Base-by-base conservation (phyloP, 2,888 invertebrate species). In the Aplocera efformata region DNA sequence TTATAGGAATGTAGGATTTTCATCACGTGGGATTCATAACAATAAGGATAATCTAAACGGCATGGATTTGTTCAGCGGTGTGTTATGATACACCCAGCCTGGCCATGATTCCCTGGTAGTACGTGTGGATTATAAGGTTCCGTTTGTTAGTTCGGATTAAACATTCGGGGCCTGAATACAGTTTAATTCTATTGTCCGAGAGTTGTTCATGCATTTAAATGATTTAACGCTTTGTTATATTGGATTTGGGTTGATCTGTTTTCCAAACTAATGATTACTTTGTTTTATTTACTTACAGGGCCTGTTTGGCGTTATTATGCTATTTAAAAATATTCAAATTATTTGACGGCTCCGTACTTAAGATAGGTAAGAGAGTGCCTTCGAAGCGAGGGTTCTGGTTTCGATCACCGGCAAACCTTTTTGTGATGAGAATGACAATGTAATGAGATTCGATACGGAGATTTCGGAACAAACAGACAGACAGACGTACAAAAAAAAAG, bases 21-120 rank as follows among this genome's bases (percentile, higher is more conserved):
- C 42, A 38, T 48, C 41, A 42, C 36, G 49, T 61, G 55, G 56
- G 63, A 45, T 48, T 45, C 67, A 70, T 75, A 73, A 69, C 72
- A 72, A 74, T 73, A 71, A 69, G 72, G 68, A 73, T 76, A 72
- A 77, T 74, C 68, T 66, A 63, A 73, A 70, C 63, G 63, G 55
- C 58, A 51, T 48, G 64, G 73, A 69, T 76, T 72, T 71, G 73
- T 72, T 67, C 68, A 59, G 67, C 66, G 34, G 20, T 17, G 13
- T 17, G 5, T 24, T 32, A 13, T 32, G 21, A 23, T 13, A 20
- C 23, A 34, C 28, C 30, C 32, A 32, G 24, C 28, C 23, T 11
- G 24, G 7, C 9, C 26, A 20, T 6, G 20, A 22, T 22, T 31
- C 9, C 8, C 21, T 26, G 10, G 24, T 29, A 26, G 13, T 17